phyloP scores from a whole-genome alignment of 2,888 invertebrate species.

The Dioctria linearis region DNA sequence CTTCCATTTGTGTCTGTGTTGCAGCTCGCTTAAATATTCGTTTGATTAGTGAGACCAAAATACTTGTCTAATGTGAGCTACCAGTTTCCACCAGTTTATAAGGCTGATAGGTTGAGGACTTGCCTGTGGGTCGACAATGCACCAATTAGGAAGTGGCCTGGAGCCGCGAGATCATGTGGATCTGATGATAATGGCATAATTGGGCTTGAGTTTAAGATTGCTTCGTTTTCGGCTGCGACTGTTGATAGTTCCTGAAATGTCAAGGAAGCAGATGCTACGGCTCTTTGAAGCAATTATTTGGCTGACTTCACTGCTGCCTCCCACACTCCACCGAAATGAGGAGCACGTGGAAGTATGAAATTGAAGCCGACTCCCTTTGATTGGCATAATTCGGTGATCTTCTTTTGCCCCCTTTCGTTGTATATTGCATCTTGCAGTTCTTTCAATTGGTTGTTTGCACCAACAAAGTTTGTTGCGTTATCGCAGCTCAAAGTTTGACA shows the following conservation, averaged over 20 bases:
- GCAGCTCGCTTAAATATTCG: not conserved
- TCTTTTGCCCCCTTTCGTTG: not conserved
- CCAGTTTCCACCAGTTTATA: not conserved
- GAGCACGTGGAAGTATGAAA: not conserved
- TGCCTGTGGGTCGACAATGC: not conserved
- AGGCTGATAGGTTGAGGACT: not conserved
- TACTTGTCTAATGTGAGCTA: not conserved
- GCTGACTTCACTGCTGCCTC: not conserved
- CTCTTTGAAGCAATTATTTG: not conserved
- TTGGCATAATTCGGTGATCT: not conserved
- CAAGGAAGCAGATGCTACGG: not conserved
- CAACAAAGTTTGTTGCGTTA: not conserved
- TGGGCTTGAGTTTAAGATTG: not conserved
- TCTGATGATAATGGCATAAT: not conserved
- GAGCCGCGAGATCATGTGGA: not conserved
- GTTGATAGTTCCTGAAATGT: not conserved
- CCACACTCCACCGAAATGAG: slow-evolving; percentile 18
- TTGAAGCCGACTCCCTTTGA: not conserved
- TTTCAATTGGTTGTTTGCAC: not conserved
- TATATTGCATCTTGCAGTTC: not conserved
- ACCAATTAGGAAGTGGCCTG: slow-evolving; percentile 3
- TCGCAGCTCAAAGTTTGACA: slow-evolving; percentile 34
- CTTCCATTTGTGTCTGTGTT: no score
- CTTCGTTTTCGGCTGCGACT: not conserved
- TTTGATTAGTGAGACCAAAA: not conserved